Conservation (phyloP, 2,888 invertebrate species). For the Latheticus oryzae region DNA sequence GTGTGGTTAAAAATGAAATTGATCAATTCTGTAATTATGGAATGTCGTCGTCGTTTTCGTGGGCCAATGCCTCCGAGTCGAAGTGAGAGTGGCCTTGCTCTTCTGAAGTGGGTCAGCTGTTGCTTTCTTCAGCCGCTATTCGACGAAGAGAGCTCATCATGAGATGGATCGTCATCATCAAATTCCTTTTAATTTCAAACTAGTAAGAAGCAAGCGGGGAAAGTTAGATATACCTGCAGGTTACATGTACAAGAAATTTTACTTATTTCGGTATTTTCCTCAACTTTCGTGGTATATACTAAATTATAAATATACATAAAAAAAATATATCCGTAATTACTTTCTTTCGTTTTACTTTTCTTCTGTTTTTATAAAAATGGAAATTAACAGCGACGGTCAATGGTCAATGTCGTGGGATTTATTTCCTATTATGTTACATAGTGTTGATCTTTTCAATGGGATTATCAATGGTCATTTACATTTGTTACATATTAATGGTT, state of each 20-base stretch:
- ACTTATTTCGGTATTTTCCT: too few relatives aligned
- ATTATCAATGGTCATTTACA: too few relatives aligned
- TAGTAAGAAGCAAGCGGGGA: slow-evolving; percentile 18
- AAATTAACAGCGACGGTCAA: not conserved
- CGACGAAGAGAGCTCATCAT: slow-evolving; percentile 39
- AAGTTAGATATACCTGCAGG: slow-evolving; percentile 26
- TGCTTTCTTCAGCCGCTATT: slow-evolving; percentile 59
- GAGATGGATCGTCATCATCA: slow-evolving; percentile 6
- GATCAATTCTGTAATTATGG: too few relatives aligned
- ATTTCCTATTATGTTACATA: slow-evolving; percentile 1
- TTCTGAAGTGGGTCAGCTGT: slow-evolving; percentile 57
- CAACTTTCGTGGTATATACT: slow-evolving; percentile 7
- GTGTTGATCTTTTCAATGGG: slow-evolving; percentile 6
- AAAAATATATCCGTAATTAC: too few relatives aligned
- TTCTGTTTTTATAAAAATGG: not conserved
- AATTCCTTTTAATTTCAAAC: slow-evolving; percentile 19
- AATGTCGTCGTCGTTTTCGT: slow-evolving; percentile 38
- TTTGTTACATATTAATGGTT: slow-evolving; percentile 7
- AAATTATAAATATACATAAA: too few relatives aligned
- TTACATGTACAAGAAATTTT: too few relatives aligned
- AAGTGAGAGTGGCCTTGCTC: slow-evolving; percentile 63
- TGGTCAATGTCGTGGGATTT: slow-evolving; percentile 35
- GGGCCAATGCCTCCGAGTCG: slow-evolving; percentile 43
- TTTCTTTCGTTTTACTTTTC: slow-evolving; percentile 12
- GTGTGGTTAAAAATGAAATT: too few relatives aligned